Evolutionary conservation across 2,888 invertebrate genomes (phyloP).

Genomic region (Deilephila porcellus): DNA sequence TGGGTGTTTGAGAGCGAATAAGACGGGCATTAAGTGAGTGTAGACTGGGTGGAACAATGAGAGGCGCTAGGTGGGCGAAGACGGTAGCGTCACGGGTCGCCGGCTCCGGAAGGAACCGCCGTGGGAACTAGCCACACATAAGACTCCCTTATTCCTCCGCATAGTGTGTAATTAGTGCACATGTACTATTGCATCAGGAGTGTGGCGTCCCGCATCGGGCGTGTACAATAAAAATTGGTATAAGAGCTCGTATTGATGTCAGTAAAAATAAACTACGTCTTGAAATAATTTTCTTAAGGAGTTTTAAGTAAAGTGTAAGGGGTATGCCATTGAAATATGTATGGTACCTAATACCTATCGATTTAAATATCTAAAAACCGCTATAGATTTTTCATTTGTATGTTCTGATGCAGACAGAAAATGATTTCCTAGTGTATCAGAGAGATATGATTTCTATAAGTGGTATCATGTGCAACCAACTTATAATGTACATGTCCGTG

Average conservation of each 20-base stretch:
- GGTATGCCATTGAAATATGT: too few species aligned
- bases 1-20: slow-evolving; percentile 4
- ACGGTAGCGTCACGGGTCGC: slow-evolving; percentile 81
- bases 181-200: slow-evolving; percentile 34
- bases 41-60: slow-evolving; percentile 53
- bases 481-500: slow-evolving; percentile 42
- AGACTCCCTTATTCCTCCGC: slow-evolving; percentile 65
- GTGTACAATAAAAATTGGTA: slow-evolving; percentile 10
- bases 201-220: slow-evolving; percentile 38
- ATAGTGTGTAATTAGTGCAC: slow-evolving; percentile 60
- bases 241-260: background rate
- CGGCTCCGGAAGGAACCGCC: slow-evolving; percentile 79
- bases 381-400: background rate
- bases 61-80: slow-evolving; percentile 67
- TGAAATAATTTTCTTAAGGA: too few species aligned
- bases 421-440: background rate
- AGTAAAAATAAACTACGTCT: background rate
- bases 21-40: slow-evolving; percentile 14
- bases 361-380: too few species aligned
- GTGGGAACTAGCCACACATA: slow-evolving; percentile 67
- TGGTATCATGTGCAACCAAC: background rate
- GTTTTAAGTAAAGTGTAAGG: too few species aligned
- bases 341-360: too few species aligned
- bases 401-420: too few species aligned
- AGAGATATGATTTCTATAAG: background rate